A percentile compares a stretch with the other conserved stretches of the same genome.
These are phyloP conservation scores for Agrypnus murinus DNA, from an alignment of 2,888 invertebrate genomes.

Conservation along the genomic window DNA sequence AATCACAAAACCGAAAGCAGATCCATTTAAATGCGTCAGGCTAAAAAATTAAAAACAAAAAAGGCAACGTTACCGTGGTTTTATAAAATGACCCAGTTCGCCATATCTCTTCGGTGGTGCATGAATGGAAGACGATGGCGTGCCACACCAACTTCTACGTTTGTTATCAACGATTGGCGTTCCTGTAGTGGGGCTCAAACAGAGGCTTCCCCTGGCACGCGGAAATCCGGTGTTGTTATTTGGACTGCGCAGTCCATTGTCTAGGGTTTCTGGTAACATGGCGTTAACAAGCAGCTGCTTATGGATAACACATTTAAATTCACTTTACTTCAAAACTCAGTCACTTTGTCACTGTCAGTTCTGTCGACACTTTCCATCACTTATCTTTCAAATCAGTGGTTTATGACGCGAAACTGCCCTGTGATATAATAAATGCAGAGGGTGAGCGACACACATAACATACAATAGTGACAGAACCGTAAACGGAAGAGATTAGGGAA, in stretches of 20 bases:
- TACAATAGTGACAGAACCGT: slow-evolving; percentile 30
- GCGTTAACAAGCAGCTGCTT: slow-evolving; percentile 42
- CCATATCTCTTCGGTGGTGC: slow-evolving; percentile 64
- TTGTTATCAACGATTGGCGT: slow-evolving; percentile 65
- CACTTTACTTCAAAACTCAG: slow-evolving; percentile 33
- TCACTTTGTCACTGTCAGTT: slow-evolving; percentile 49
- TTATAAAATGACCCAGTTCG: slow-evolving; percentile 67
- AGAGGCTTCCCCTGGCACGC: slow-evolving; percentile 68
- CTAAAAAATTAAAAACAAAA: slow-evolving; percentile 29
- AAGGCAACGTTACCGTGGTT: slow-evolving; percentile 64
- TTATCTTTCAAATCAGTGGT: slow-evolving; percentile 44
- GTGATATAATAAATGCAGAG: slow-evolving; percentile 45
- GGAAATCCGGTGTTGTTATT: slow-evolving; percentile 68
- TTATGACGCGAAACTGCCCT: slow-evolving; percentile 43
- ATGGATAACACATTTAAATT: slow-evolving; percentile 37
- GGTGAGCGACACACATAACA: slow-evolving; percentile 45
- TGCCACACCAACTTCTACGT: slow-evolving; percentile 69
- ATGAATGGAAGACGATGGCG: slow-evolving; percentile 60
- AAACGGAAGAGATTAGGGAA: slow-evolving; percentile 51
- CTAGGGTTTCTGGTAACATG: slow-evolving; percentile 67
- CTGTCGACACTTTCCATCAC: slow-evolving; percentile 42
- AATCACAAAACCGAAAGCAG: slow-evolving; percentile 30
- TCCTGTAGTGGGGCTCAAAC: slow-evolving; percentile 66
- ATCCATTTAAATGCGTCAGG: slow-evolving; percentile 31
- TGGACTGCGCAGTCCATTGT: slow-evolving; percentile 68